Evolutionary conservation across 2,888 invertebrate genomes (phyloP).

Genomic region (Gerris lacustris): DNA sequence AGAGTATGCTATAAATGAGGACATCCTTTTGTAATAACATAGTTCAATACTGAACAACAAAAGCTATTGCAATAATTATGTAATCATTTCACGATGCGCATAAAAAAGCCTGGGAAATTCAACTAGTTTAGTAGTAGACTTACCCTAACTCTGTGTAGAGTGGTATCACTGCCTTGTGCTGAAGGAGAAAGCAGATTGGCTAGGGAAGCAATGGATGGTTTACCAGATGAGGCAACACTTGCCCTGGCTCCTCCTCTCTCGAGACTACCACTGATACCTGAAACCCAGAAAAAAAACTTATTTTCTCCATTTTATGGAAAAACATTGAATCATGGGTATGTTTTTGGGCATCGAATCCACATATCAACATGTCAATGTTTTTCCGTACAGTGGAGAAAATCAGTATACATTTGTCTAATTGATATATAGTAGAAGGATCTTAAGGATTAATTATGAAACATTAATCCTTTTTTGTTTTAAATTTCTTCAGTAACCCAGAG

Average conservation of each 20-base stretch:
- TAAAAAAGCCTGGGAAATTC: too few relatives aligned
- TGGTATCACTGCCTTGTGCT: slow-evolving; percentile 36
- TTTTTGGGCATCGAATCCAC: background rate
- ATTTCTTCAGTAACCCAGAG: too few relatives aligned
- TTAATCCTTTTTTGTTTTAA: too few relatives aligned
- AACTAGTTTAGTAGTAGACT: slow-evolving; percentile 12
- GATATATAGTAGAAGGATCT: too few relatives aligned
- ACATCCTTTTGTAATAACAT: background rate
- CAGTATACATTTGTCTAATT: background rate
- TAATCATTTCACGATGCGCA: too few relatives aligned
- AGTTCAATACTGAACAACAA: background rate
- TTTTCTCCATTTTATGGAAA: too few relatives aligned
- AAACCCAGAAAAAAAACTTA: slow-evolving; percentile 38
- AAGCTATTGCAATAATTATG: background rate
- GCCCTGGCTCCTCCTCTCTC: slow-evolving; percentile 62
- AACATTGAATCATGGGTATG: too few relatives aligned
- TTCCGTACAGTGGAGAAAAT: background rate
- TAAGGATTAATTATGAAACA: too few relatives aligned
- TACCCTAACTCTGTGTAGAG: slow-evolving; percentile 47
- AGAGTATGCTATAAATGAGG: background rate
- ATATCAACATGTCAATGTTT: background rate
- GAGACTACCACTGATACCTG: slow-evolving; percentile 48
- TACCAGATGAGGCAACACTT: slow-evolving; percentile 55
- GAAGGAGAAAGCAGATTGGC: slow-evolving; percentile 43
- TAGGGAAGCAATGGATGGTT: slow-evolving; percentile 74